A percentile compares a stretch with the other conserved stretches of the same genome.
phyloP scores from a whole-genome alignment of 1,140 invertebrate genomes.

The Uloborus diversus region DNA sequence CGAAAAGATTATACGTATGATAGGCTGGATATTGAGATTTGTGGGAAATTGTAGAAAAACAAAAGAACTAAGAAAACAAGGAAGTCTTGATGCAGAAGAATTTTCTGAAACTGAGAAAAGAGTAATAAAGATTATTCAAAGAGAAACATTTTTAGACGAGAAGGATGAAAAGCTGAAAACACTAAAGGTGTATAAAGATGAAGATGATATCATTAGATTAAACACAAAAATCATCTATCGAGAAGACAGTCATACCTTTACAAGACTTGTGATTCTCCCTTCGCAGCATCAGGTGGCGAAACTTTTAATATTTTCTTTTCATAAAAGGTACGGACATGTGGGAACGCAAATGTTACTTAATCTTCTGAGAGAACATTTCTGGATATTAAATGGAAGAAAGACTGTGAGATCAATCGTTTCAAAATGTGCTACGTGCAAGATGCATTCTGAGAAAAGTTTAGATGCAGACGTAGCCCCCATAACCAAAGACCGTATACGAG shows the following conservation, averaged over 20 bases:
- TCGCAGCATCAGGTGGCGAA: not conserved
- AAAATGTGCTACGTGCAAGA: conserved; percentile 1
- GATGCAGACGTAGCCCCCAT: conserved; percentile 29
- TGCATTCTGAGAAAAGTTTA: not conserved
- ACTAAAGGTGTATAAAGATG: not conserved
- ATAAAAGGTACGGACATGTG: not conserved
- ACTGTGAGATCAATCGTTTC: not conserved
- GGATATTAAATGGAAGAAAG: conserved; percentile 15
- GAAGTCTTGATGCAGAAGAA: conserved; percentile 5
- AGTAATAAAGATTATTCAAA: conserved; percentile 30
- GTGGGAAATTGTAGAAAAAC: not conserved
- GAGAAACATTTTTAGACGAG: not conserved
- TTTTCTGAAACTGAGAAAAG: conserved; percentile 28
- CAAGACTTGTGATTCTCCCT: conserved; percentile 9
- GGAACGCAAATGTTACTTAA: not conserved
- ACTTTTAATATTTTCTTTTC: not conserved
- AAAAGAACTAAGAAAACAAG: conserved; percentile 15
- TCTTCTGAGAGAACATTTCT: not conserved
- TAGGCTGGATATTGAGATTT: conserved; percentile 26
- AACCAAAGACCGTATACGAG: conserved; percentile 59
- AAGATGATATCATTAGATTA: conserved; percentile 4
- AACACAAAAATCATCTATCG: not conserved
- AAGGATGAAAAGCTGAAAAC: conserved; percentile 29
- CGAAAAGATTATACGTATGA: not conserved
- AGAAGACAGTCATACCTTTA: not conserved